A percentile compares a stretch with the other conserved stretches of the same genome.
These are phyloP conservation scores for Myotis vivesi DNA, from an alignment of 2,797 vertebrate species.

Conservation along the genomic window DNA sequence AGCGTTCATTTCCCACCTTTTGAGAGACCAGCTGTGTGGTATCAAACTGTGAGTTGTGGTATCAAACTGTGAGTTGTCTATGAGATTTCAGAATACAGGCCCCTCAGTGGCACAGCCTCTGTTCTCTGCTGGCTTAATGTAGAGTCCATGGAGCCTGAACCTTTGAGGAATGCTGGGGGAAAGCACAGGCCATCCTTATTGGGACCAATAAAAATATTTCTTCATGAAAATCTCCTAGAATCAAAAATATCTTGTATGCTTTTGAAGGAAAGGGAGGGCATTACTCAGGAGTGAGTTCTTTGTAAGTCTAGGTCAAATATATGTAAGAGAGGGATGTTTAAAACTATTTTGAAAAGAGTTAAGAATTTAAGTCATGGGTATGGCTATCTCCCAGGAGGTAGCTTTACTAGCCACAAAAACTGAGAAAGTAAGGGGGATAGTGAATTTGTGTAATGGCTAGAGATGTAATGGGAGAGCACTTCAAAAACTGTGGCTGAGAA, in stretches of 20 bases:
- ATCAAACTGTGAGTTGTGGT: not conserved
- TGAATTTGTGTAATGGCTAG: not conserved
- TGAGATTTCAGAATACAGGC: not conserved
- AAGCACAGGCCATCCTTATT: not conserved
- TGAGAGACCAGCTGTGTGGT: not conserved
- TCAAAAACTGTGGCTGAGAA: not conserved
- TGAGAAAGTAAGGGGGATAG: not conserved
- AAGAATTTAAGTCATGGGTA: not conserved
- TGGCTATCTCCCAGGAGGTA: not conserved
- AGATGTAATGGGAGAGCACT: not conserved
- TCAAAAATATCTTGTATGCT: not conserved
- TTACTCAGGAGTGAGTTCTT: not conserved
- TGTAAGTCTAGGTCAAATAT: not conserved
- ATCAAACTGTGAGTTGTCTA: not conserved
- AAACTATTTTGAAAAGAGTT: slow-evolving; percentile 13
- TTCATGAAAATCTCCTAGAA: not conserved
- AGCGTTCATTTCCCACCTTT: not conserved
- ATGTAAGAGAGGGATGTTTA: not conserved
- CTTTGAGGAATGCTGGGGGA: not conserved
- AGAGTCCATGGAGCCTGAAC: not conserved
- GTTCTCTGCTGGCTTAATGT: not conserved
- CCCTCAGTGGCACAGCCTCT: not conserved
- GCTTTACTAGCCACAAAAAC: not conserved
- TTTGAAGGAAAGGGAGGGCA: not conserved
- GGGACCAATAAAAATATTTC: not conserved